Evolutionary conservation across 2,797 vertebrate species (phyloP).

Genomic region (Pseudotriccus pelzelni): DNA sequence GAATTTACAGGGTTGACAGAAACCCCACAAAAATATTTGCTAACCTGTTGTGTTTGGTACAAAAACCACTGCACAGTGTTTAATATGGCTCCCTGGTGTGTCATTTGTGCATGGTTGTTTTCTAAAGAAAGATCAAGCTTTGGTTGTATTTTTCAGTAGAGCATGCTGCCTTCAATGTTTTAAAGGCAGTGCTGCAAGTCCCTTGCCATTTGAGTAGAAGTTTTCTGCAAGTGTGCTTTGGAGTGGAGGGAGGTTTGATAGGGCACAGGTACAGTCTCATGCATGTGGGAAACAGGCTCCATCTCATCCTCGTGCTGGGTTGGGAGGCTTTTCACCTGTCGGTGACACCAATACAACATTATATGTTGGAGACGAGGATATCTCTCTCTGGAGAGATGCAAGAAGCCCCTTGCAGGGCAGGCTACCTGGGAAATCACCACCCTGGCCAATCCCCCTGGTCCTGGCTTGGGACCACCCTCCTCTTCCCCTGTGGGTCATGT

Average conservation of each 20-base stretch:
- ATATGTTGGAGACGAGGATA: too few species aligned
- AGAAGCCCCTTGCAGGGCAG: too few species aligned
- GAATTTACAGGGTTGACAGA: background rate
- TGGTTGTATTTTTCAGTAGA: background rate
- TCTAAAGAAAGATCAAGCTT: background rate
- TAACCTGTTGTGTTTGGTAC: background rate
- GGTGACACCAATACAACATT: background rate
- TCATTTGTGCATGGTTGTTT: background rate
- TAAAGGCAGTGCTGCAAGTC: background rate
- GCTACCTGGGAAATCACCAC: too few species aligned
- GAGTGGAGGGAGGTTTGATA: background rate
- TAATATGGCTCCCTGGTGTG: background rate
- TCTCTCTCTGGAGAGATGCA: too few species aligned
- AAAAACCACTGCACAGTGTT: background rate
- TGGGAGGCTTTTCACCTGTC: background rate
- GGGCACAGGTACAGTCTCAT: background rate
- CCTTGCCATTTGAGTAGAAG: background rate
- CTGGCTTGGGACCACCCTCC: too few species aligned
- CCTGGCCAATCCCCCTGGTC: too few species aligned
- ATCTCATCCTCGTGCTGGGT: accelerated
- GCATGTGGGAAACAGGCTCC: accelerated
- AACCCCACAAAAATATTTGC: background rate
- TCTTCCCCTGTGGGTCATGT: too few species aligned
- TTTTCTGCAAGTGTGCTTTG: background rate
- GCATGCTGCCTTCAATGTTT: background rate